Base-by-base conservation (phyloP, 2,113 vertebrate species). In the Notechis scutatus region DNA sequence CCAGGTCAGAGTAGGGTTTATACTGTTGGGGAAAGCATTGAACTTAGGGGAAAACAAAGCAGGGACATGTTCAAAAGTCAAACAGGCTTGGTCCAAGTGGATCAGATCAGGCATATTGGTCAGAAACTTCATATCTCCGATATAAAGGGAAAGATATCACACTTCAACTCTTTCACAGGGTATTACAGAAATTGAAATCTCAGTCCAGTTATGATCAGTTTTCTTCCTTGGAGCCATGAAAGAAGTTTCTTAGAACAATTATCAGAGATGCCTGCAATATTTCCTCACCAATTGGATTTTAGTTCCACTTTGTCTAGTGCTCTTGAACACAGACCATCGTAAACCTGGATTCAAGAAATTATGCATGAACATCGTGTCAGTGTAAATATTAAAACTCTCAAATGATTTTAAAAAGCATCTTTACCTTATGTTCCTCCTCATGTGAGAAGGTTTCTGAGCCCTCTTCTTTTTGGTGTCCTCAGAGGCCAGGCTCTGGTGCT, bases 351-450 rank as follows among this genome's bases (percentile, higher is more conserved):
- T 64, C 45, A 88, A 39, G 54, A 57, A 26, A 52, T 15, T 54
- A 21, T 8, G 29, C 54, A 34, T 55, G 20, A 88, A 56, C 34
- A 47, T 52, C 2, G 26, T 50, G 23, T 29, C 7, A 3, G n/a
- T 26, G 50, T 39, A 89, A 89, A 57, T n/a, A 94, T 91, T 92
- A 34, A 61, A 86, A 92, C 93, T 90, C 91, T 88, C 56, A 87
- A 15, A 29, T 39, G 0, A 0, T 85, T 85, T 55, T 61, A 74
- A 69, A 93, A 55, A 42, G 94, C 92, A 57, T 91, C 86, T 95
- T 95, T 94, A 99, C 99, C 99, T 98, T 97, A 99, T 99, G 96
- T 99, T 99, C 95, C 99, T 99, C 97, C 99, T 98, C 98, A 99
- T 98, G 97, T 99, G 98, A 96, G 98, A 97, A 90, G 98, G 98